phyloP scores from a whole-genome alignment of 2,888 invertebrate genomes.

The Lycocerus yunnanus region DNA sequence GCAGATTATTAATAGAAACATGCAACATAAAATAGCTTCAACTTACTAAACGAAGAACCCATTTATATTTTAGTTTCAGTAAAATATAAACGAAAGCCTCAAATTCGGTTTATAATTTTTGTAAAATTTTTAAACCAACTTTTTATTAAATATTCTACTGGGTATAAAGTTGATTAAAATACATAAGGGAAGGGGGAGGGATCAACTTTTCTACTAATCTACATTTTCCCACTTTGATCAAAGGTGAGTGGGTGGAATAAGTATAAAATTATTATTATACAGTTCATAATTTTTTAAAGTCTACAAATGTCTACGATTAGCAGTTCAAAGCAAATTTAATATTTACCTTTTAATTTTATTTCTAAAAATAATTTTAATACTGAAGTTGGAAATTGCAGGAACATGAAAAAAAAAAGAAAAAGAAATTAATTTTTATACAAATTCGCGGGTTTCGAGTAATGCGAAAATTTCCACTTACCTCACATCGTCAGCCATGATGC shows the following conservation, averaged over 20 bases:
- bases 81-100: not conserved
- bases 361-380: constrained; percentile 17
- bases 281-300: not conserved
- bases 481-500: constrained; percentile 90
- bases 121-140: not conserved
- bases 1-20: not conserved
- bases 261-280: not conserved
- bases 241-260: not conserved
- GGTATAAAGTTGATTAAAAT: not conserved
- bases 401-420: constrained; percentile 18
- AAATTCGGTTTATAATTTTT: not conserved
- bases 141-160: not conserved
- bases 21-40: not conserved
- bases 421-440: not conserved
- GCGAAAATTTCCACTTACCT: constrained; percentile 42
- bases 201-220: not conserved
- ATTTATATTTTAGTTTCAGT: not conserved
- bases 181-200: not conserved
- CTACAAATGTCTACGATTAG: not conserved
- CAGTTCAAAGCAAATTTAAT: not conserved
- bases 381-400: not conserved
- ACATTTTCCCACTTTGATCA: not conserved
- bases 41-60: constrained; percentile 6
- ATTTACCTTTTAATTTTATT: constrained; percentile 25
- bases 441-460: not conserved